Percentiles rank a stretch among this genome's conserved stretches.
Evolutionary conservation across 2,888 invertebrate species (phyloP).

Genomic region (Tenthredo mesomela): DNA sequence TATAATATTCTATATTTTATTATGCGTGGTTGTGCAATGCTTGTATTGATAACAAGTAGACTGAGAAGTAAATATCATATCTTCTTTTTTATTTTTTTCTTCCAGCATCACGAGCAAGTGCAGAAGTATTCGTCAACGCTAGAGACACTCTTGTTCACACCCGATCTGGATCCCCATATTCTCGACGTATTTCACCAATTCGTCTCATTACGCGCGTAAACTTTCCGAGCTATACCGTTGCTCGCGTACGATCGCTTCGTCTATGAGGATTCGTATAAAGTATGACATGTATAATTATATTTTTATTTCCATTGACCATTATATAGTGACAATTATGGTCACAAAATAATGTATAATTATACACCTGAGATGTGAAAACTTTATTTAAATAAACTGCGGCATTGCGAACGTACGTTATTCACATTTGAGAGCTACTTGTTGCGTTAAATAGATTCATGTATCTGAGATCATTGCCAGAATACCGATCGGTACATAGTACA

Average conservation of each 20-base stretch:
- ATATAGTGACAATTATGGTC: neutral
- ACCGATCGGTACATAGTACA: neutral
- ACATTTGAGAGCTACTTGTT: neutral
- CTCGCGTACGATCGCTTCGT: neutral
- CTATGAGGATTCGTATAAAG: conserved; percentile 13
- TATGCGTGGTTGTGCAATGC: neutral
- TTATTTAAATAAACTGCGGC: conserved; percentile 10
- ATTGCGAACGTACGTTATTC: neutral
- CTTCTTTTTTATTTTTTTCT: conserved; percentile 65
- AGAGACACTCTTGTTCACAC: conserved; percentile 97
- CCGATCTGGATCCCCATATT: conserved; percentile 97
- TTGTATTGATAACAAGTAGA: neutral
- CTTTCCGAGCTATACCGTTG: neutral
- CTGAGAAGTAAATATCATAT: conserved; percentile 1
- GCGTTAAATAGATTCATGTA: neutral
- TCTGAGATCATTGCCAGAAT: neutral
- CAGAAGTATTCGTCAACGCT: conserved; percentile 97
- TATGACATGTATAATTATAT: conserved; percentile 16
- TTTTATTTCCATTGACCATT: conserved; percentile 28
- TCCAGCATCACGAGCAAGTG: conserved; percentile 98
- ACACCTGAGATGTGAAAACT: neutral
- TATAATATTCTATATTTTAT: neutral
- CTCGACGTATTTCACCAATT: conserved; percentile 99
- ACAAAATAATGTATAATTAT: conserved; percentile 9
- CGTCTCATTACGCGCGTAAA: conserved; percentile 90